Percentiles rank a stretch among this genome's conserved stretches.
phyloP scores from a whole-genome alignment of 2,888 invertebrate species.

The Clusia tigrina region DNA sequence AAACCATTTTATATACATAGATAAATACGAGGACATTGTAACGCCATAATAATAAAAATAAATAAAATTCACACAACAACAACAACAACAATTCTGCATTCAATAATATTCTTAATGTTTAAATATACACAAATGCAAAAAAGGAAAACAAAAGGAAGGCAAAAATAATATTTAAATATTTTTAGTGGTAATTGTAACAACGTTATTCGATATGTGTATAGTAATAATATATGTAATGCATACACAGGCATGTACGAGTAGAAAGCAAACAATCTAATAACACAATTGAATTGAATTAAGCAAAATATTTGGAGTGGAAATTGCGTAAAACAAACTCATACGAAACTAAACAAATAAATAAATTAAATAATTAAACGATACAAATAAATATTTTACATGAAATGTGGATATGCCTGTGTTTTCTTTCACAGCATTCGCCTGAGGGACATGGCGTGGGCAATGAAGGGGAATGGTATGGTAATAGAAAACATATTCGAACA shows the following conservation, averaged over 20 bases:
- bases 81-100: background rate
- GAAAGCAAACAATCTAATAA: background rate
- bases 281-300: background rate
- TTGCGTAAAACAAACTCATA: slow-evolving; percentile 3
- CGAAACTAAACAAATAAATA: slow-evolving; percentile 15
- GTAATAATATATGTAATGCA: slow-evolving; percentile 3
- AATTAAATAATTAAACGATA: slow-evolving; percentile 29
- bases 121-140: background rate
- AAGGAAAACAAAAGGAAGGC: background rate
- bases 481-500: too few species aligned
- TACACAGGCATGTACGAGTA: background rate
- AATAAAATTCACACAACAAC: background rate
- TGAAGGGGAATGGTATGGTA: background rate
- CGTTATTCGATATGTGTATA: slow-evolving; percentile 11
- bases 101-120: background rate
- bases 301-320: slow-evolving; percentile 10
- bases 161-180: too few species aligned
- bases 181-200: background rate
- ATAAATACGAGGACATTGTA: too few species aligned
- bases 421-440: background rate
- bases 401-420: slow-evolving; percentile 31
- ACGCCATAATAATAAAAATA: background rate
- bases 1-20: too few species aligned
- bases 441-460: background rate
- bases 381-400: slow-evolving; percentile 35